Evolutionary conservation across 2,888 invertebrate genomes (phyloP).

Genomic region (Melieria picta): DNA sequence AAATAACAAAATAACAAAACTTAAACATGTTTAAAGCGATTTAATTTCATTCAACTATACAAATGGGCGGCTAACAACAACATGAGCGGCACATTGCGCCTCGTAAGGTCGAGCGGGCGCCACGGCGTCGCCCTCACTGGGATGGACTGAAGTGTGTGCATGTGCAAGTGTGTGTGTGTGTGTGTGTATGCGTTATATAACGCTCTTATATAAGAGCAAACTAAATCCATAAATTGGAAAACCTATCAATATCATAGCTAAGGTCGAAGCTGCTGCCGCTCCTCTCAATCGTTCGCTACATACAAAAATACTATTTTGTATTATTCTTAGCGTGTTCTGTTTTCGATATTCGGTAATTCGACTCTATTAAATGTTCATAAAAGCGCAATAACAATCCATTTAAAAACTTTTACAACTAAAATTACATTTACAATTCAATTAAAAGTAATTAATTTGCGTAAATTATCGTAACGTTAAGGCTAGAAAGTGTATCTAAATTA

Average conservation of each 20-base stretch:
- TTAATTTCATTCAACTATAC: neutral
- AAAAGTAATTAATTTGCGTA: no score
- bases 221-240: no score
- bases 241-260: no score
- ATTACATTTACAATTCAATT: slow-evolving; percentile 9
- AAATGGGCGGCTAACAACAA: slow-evolving; percentile 28
- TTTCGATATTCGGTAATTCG: neutral
- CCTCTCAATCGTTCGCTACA: no score
- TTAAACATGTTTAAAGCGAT: neutral
- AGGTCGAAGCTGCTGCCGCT: no score
- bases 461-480: no score
- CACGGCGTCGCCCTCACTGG: slow-evolving; percentile 23
- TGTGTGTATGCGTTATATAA: slow-evolving; percentile 12
- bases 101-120: neutral
- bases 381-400: slow-evolving; percentile 25
- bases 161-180: slow-evolving; percentile 18
- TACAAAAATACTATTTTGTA: no score
- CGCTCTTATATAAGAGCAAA: neutral
- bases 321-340: neutral
- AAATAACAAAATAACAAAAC: neutral
- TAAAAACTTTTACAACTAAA: slow-evolving; percentile 33
- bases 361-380: slow-evolving; percentile 23
- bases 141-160: slow-evolving; percentile 26
- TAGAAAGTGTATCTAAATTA: slow-evolving; percentile 26
- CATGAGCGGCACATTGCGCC: neutral